Conservation (phyloP, 1,140 invertebrate genomes). For the Schlechtendalia chinensis region DNA sequence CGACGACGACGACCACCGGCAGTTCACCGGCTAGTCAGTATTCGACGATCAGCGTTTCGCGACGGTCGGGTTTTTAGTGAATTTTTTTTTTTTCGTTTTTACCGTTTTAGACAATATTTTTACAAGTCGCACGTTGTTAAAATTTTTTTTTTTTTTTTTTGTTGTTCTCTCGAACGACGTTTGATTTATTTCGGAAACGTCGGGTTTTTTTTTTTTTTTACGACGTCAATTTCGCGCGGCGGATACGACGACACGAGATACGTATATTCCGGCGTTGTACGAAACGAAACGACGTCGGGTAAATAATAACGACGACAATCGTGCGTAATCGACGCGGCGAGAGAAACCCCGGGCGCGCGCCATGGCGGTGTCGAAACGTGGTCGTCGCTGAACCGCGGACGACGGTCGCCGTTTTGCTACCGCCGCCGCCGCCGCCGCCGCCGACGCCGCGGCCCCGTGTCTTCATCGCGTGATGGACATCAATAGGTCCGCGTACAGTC, state of each 20-base stretch:
- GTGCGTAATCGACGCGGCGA: no score
- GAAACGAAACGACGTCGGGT: background rate
- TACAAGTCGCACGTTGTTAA: no score
- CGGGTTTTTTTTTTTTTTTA: background rate
- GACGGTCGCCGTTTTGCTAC: conserved; percentile 17
- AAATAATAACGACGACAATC: no score
- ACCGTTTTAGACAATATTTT: conserved; percentile 6
- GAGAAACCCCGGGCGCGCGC: background rate
- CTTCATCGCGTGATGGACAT: conserved; percentile 39
- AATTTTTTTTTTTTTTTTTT: no score
- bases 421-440: background rate
- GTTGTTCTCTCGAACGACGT: no score
- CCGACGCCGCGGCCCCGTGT: background rate
- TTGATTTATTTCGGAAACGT: background rate
- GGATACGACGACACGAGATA: no score
- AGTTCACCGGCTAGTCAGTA: conserved; percentile 24
- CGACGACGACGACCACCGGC: conserved; percentile 4
- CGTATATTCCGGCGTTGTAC: background rate
- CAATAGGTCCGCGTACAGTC: conserved; percentile 12
- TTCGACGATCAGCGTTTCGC: background rate
- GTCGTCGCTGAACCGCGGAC: background rate
- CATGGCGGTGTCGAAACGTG: background rate
- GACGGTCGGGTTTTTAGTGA: background rate
- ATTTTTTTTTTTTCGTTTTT: background rate
- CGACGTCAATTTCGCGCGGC: no score